Evolutionary conservation across 2,888 invertebrate genomes (phyloP).

Genomic region (Hermaeophaga mercurialis): DNA sequence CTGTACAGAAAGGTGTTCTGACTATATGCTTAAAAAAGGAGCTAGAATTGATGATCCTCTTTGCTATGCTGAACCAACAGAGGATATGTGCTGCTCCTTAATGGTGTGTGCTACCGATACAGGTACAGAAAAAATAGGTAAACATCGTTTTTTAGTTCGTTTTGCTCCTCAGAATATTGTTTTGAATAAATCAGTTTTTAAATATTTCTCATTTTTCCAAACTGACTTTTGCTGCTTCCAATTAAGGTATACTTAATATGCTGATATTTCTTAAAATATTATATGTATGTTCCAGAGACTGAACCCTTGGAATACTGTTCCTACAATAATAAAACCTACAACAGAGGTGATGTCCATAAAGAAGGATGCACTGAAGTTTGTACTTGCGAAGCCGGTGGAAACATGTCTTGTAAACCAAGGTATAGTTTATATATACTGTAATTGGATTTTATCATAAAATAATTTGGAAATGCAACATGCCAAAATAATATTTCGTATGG

Average conservation of each 20-base stretch:
- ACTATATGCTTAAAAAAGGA: conserved; percentile 72
- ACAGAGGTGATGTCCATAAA: conserved; percentile 73
- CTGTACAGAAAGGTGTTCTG: conserved; percentile 73
- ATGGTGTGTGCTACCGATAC: conserved; percentile 71
- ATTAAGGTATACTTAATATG: conserved; percentile 6
- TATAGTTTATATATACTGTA: too few species aligned
- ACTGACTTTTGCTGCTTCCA: too few species aligned
- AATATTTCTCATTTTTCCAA: too few species aligned
- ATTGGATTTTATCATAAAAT: too few species aligned
- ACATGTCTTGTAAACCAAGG: conserved; percentile 56
- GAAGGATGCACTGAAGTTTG: conserved; percentile 83
- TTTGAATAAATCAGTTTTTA: neutral
- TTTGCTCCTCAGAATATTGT: neutral
- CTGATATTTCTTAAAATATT: conserved; percentile 2
- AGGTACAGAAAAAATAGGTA: conserved; percentile 50
- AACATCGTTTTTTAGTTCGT: too few species aligned
- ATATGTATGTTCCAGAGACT: conserved; percentile 54
- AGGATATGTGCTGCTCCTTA: conserved; percentile 74
- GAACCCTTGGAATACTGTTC: conserved; percentile 63
- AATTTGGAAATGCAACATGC: too few species aligned
- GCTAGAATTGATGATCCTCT: conserved; percentile 70
- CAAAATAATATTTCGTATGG: too few species aligned
- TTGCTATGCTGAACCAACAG: conserved; percentile 73
- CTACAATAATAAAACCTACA: conserved; percentile 72
- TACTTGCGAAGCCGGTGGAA: conserved; percentile 73